phyloP scores from a whole-genome alignment of 2,888 invertebrate species.

The Erebia ligea region DNA sequence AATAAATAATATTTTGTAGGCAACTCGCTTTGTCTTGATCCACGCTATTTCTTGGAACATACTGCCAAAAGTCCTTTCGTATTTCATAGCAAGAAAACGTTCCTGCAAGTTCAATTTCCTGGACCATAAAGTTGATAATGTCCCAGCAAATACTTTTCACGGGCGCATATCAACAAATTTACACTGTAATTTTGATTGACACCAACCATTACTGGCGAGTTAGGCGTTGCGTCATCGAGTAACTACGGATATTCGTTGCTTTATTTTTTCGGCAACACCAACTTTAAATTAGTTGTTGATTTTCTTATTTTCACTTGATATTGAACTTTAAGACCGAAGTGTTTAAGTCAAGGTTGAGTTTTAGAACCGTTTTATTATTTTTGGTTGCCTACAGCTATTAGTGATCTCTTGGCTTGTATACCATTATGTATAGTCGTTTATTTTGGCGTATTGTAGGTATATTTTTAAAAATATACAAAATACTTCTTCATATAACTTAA shows the following conservation, averaged over 20 bases:
- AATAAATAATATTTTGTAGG: conserved; percentile 56
- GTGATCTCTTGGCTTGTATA: conserved; percentile 43
- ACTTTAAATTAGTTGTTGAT: conserved; percentile 41
- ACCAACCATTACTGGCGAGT: conserved; percentile 79
- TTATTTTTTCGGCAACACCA: conserved; percentile 46
- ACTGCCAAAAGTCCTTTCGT: conserved; percentile 50
- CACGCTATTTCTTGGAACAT: conserved; percentile 66
- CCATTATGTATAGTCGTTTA: conserved; percentile 34
- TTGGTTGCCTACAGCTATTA: conserved; percentile 46
- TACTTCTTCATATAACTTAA: conserved; percentile 1
- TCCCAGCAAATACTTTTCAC: conserved; percentile 50
- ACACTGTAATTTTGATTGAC: conserved; percentile 82
- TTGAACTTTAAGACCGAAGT: conserved; percentile 37
- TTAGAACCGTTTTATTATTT: conserved; percentile 21
- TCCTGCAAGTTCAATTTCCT: conserved; percentile 20
- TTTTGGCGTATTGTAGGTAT: conserved; percentile 28
- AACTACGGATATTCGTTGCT: conserved; percentile 59
- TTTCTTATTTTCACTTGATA: conserved; percentile 38
- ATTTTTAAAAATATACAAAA: conserved; percentile 20
- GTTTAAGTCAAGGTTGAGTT: conserved; percentile 32
- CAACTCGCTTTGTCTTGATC: conserved; percentile 63
- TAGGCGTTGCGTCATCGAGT: conserved; percentile 77
- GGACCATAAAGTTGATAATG: conserved; percentile 54
- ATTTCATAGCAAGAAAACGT: conserved; percentile 25
- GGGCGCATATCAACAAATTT: conserved; percentile 63